These are phyloP conservation scores for Aphodius granarius DNA, from an alignment of 2,888 invertebrate species.

Conservation along the genomic window DNA sequence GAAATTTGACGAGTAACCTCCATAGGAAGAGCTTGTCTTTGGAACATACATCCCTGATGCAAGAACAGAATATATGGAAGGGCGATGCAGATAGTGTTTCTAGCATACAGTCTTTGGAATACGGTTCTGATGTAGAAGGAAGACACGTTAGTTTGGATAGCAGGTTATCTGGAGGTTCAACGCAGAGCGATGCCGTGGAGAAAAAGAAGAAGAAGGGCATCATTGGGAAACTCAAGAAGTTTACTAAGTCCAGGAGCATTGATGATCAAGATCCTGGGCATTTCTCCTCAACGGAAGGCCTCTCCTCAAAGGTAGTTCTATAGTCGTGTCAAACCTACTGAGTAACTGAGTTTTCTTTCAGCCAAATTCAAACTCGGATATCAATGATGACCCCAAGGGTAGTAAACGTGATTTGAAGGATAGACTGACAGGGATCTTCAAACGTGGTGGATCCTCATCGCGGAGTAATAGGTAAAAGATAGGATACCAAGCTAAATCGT, in stretches of 20 bases:
- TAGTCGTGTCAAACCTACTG: background rate
- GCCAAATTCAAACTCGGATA: constrained; percentile 73
- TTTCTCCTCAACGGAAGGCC: constrained; percentile 45
- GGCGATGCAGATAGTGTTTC: constrained; percentile 83
- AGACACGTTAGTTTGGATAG: constrained; percentile 81
- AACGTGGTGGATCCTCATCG: constrained; percentile 65
- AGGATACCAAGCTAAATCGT: background rate
- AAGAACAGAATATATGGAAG: constrained; percentile 76
- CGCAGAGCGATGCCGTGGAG: constrained; percentile 76
- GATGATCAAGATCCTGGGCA: constrained; percentile 63
- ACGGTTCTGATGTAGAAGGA: constrained; percentile 58
- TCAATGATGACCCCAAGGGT: constrained; percentile 63
- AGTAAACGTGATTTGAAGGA: constrained; percentile 80
- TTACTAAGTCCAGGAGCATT: constrained; percentile 83
- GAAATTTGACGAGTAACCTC: constrained; percentile 53
- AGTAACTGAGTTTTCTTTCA: constrained; percentile 34
- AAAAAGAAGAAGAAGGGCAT: constrained; percentile 79
- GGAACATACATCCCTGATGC: constrained; percentile 64
- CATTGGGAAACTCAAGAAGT: constrained; percentile 80
- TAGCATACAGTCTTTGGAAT: constrained; percentile 72
- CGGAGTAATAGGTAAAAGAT: constrained; percentile 66
- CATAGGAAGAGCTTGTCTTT: constrained; percentile 72
- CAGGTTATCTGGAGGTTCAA: constrained; percentile 80
- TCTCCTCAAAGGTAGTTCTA: constrained; percentile 60
- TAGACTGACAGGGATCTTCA: constrained; percentile 81